Percentiles rank a stretch among this genome's conserved stretches.
These are phyloP conservation scores for Syngnathus floridae DNA, from an alignment of 2,113 vertebrate genomes.

Conservation along the genomic window DNA sequence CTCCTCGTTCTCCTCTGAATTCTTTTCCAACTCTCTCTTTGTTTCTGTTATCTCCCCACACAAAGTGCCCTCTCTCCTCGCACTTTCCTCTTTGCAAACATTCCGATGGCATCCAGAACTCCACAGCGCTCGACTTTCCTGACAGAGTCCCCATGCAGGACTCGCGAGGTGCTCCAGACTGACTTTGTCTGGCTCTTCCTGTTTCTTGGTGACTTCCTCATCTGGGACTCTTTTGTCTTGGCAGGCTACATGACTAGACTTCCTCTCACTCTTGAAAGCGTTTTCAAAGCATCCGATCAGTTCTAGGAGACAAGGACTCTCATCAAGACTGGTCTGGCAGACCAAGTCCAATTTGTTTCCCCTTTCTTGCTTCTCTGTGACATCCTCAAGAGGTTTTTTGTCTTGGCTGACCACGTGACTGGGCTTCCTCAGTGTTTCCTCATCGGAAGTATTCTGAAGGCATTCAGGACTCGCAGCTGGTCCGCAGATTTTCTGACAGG, in stretches of 20 bases:
- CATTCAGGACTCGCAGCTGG: not conserved
- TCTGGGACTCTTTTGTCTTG: conserved; percentile 14
- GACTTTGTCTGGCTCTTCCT: conserved; percentile 48
- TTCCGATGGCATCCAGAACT: conserved; percentile 30
- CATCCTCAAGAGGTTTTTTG: conserved; percentile 15
- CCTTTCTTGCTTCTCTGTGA: not conserved
- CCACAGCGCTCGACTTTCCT: conserved; percentile 17
- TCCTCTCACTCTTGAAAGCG: not conserved
- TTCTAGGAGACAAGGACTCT: not conserved
- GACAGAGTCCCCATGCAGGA: conserved; percentile 2
- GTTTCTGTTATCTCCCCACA: conserved; percentile 12
- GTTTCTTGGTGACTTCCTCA: conserved; percentile 25
- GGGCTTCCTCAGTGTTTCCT: not conserved
- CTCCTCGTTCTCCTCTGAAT: conserved; percentile 24
- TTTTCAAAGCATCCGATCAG: not conserved
- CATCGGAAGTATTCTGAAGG: not conserved
- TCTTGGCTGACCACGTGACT: not conserved
- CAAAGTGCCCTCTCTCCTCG: conserved; percentile 1
- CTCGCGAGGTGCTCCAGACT: conserved; percentile 17
- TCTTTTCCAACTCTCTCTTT: conserved; percentile 28
- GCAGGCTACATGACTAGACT: not conserved
- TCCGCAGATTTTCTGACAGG: not conserved
- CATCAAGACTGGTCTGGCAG: not conserved
- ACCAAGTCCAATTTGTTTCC: not conserved
- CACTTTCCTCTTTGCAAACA: conserved; percentile 17